phyloP scores from a whole-genome alignment of 2,888 invertebrate genomes.

The Tubulanus polymorphus region DNA sequence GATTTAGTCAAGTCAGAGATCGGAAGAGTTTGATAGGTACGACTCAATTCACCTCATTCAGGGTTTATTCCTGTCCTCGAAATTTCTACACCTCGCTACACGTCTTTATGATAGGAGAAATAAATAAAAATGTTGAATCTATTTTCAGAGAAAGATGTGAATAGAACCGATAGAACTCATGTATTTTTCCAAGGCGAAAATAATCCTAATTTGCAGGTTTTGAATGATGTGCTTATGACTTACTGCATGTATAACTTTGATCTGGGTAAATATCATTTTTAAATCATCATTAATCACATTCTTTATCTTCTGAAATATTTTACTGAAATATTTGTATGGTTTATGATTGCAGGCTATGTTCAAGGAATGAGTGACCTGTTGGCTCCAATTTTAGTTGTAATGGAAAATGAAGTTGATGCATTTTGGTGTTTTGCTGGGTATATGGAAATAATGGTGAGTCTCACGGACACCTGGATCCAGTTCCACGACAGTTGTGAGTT shows the following conservation, averaged over 20 bases:
- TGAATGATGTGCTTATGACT: constrained; percentile 93
- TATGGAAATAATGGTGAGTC: constrained; percentile 86
- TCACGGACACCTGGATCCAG: not conserved
- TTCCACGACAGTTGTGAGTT: not conserved
- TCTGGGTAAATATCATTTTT: constrained; percentile 60
- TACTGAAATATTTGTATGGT: not conserved
- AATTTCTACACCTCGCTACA: too few species aligned
- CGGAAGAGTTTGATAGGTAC: constrained; percentile 84
- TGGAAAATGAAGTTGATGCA: constrained; percentile 90
- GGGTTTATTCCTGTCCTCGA: too few species aligned
- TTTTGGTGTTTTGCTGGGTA: constrained; percentile 99
- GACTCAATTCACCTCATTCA: too few species aligned
- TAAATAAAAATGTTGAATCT: constrained; percentile 3
- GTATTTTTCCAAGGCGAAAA: constrained; percentile 90
- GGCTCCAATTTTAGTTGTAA: constrained; percentile 82
- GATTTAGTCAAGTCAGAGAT: constrained; percentile 83
- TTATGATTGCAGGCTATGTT: constrained; percentile 56
- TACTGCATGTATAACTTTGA: constrained; percentile 99
- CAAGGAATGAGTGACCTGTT: constrained; percentile 98
- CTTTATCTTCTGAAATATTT: not conserved
- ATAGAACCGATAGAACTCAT: constrained; percentile 86
- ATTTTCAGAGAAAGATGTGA: constrained; percentile 86
- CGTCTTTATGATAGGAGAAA: too few species aligned
- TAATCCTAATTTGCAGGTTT: constrained; percentile 77
- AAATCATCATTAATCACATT: not conserved